Evolutionary conservation across 2,797 vertebrate genomes (phyloP).

Genomic region (Trachops cirrhosus): DNA sequence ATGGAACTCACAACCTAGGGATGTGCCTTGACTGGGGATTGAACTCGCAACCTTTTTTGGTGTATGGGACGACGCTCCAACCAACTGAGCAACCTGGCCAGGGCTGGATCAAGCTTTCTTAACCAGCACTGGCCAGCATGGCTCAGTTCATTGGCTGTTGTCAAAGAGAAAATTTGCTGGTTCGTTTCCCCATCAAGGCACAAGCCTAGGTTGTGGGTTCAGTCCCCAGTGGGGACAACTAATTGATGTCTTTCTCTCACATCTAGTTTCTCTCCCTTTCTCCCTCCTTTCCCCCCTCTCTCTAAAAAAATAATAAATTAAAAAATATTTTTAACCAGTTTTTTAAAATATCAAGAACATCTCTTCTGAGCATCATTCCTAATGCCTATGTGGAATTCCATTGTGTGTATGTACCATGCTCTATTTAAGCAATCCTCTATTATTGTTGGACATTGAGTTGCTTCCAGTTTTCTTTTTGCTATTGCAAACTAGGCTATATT

Average conservation of each 20-base stretch:
- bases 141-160: not conserved
- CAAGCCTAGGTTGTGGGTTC: not conserved
- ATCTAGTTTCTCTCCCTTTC: not conserved
- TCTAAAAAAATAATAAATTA: not conserved
- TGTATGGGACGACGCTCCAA: not conserved
- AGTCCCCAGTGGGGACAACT: not conserved
- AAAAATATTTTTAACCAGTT: not conserved
- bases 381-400: not conserved
- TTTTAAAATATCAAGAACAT: not conserved
- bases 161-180: not conserved
- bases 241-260: not conserved
- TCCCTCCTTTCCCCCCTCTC: not conserved
- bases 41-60: not conserved
- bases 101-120: not conserved
- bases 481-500: not conserved
- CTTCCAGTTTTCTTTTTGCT: not conserved
- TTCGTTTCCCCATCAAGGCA: not conserved
- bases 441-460: not conserved
- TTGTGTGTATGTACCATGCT: not conserved
- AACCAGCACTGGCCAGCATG: not conserved
- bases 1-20: not conserved
- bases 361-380: not conserved
- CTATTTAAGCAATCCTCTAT: not conserved
- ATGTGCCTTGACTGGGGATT: too few relatives aligned
- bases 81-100: not conserved